These are phyloP conservation scores for Pteropus alecto DNA, from an alignment of 2,113 vertebrate species.

Conservation along the genomic window DNA sequence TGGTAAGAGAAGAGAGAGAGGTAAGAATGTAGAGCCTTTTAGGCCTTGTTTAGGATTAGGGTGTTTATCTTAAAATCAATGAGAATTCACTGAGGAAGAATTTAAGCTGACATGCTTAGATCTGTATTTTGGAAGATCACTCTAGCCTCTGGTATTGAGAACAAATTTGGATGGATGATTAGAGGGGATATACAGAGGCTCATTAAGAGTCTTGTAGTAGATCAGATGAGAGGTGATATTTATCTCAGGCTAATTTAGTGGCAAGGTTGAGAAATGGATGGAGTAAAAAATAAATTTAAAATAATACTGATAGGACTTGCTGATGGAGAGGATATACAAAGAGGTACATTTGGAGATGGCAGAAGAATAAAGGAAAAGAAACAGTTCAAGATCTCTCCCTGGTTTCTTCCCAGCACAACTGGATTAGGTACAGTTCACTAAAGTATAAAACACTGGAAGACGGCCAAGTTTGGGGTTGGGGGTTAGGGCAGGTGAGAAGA, in stretches of 20 bases:
- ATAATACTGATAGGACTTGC: neutral
- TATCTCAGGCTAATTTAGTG: neutral
- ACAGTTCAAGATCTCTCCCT: neutral
- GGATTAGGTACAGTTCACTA: neutral
- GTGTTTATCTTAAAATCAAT: slow-evolving; percentile 6
- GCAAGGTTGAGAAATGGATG: neutral
- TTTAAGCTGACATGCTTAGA: neutral
- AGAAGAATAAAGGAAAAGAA: neutral
- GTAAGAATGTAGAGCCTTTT: neutral
- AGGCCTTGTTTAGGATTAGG: neutral
- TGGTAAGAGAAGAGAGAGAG: neutral
- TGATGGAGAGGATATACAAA: neutral
- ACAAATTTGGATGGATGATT: neutral
- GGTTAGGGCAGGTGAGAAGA: neutral
- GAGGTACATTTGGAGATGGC: neutral
- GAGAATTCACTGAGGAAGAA: neutral
- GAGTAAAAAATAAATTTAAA: neutral
- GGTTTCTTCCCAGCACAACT: neutral
- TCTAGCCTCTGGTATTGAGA: neutral
- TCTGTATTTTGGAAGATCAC: neutral
- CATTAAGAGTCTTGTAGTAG: neutral
- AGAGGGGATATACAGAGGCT: neutral
- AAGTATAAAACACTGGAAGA: neutral
- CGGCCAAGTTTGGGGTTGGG: neutral
- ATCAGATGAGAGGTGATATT: neutral